Base-by-base conservation (phyloP, 2,797 vertebrate species). In the Gymnothorax reevesii region DNA sequence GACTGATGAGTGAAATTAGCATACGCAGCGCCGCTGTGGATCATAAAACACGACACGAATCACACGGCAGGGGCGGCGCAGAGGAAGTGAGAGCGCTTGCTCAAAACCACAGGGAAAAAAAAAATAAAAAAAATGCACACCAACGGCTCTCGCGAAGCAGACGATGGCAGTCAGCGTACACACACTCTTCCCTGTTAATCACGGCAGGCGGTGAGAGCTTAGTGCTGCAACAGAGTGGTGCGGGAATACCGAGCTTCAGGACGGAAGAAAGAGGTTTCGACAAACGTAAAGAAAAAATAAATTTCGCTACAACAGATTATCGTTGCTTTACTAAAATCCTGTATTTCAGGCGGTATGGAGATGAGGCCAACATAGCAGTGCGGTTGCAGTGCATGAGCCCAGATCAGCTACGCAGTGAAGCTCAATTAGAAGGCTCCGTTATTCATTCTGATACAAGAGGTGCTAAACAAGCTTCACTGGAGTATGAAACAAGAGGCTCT, bases 1-100 rank as follows among this genome's bases (percentile, higher is more conserved):
- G 52, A n/a, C 79, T 55, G 80, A 57, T 17, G 57, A 83, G 54
- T 12, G 7, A 59, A 83, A 83, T 83, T 83, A 83, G 80, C 80
- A 83, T 83, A 57, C 20, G n/a, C 75, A 79, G n/a, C 5, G 15
- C 57, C 13, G 55, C 20, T 2, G 80, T 25, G 2, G 55, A 12
- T 33, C 57, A 57, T 83, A 83, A 57, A 83, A 33, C 25, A 59
- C n/a, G 80, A 17, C 80, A 17, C 12, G 54, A 54, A 57, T 83
- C 80, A 83, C n/a, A 57, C 55, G 12, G 13, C 8, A 25, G 52
- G 22, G 75, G 54, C 49, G 22, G 0, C 12, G 7, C 49, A 22
- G 1, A 54, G 15, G 75, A 52, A 49, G 73, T 49, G 73, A 42
- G 4, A 27, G 12, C 1, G 69, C 33, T 42, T 4, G 75, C 75